Base-by-base conservation (phyloP, 64 coral and sea anemone species). In the Montipora foliosa region DNA sequence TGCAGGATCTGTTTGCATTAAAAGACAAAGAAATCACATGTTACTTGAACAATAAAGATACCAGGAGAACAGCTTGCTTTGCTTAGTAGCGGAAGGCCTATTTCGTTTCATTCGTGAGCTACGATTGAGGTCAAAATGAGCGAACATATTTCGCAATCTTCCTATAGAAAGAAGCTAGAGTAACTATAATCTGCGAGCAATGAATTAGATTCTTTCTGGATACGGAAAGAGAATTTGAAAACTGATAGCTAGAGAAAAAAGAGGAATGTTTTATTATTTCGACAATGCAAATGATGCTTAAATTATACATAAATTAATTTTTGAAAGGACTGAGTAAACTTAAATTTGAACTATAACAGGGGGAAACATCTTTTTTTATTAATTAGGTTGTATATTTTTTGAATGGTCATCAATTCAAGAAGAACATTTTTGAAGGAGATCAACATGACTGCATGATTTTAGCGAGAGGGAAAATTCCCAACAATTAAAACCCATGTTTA, bases 1-100 rank as follows among this genome's bases (percentile, higher is more conserved):
- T 86, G 82, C 46, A 29, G 16, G 17, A 44, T 49, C 82, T 86
- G 82, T 86, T 86, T 86, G 66, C 46, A 47, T 70, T n/a, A 44
- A 71, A 71, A 86, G 46, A 86, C 82, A 86, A 86, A 86, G 82
- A 86, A 86, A 71, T 86, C 82, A 86, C 82, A 86, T 86, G 82
- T 86, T 86, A 49, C 16, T 22, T 48, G 45, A 86, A 86, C 82
- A 86, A 86, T 86, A 20, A 15, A 19, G 82, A 86, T 86, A 86
- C 82, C 82, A 22, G 82, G 9, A 11, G 37, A 72, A 86, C 82
- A 86, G 82, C 82, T 86, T 86, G 82, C 82, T 86, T 86, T 14
- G 82, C 82, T 86, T 86, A 71, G 82, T 86, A 86, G 82, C 82
- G 82, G 82, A 86, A 86, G 46, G 16, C 47, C 3, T 47, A n/a